Evolutionary conservation across 2,113 vertebrate species (phyloP).

Genomic region (Neolamprologus brichardi): DNA sequence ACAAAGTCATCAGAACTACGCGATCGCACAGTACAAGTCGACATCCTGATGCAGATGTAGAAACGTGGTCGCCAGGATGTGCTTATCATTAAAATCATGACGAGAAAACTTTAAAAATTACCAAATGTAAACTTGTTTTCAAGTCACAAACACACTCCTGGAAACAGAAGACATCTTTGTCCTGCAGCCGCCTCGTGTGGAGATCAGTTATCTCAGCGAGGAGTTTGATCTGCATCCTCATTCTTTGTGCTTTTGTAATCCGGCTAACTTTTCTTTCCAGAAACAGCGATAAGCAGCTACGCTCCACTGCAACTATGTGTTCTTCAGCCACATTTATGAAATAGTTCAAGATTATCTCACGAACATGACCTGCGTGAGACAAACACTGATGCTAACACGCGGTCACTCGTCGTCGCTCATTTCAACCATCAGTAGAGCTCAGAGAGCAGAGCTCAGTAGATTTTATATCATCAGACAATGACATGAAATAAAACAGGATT

Average conservation of each 20-base stretch:
- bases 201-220: background rate
- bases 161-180: background rate
- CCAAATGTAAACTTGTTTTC: background rate
- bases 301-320: accelerated
- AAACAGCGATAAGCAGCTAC: background rate
- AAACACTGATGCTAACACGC: accelerated
- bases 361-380: background rate
- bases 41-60: background rate
- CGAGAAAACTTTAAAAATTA: accelerated
- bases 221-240: background rate
- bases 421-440: background rate
- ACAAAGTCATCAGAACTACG: accelerated
- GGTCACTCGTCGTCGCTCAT: background rate
- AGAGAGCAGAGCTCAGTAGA: background rate
- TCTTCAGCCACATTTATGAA: background rate
- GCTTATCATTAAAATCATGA: background rate
- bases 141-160: background rate
- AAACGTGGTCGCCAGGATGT: background rate
- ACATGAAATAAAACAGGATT: accelerated
- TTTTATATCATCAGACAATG: background rate
- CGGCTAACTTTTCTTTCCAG: background rate
- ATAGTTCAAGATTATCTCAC: background rate
- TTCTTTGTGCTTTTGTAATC: background rate
- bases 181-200: background rate
- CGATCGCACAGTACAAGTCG: background rate